Conservation (phyloP, 2,888 invertebrate species). For the Drosophila pegasa region DNA sequence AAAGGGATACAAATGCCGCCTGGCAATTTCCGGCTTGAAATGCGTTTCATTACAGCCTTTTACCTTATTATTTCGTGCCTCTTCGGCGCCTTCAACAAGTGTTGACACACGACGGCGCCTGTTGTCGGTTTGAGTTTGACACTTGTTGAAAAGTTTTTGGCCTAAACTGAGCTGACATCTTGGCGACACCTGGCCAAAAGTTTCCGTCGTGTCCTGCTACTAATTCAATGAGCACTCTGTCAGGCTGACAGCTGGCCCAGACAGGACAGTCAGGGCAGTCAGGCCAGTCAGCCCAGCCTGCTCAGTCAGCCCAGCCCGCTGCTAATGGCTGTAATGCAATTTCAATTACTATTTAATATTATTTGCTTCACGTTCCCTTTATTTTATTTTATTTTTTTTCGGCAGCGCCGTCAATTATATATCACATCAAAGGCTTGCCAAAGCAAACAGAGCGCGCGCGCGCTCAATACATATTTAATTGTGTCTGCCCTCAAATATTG, state of each 20-base stretch:
- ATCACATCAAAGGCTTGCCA: slow-evolving; percentile 46
- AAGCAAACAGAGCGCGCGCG: slow-evolving; percentile 25
- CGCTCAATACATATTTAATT: slow-evolving; percentile 61
- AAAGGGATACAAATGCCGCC: slow-evolving; percentile 68
- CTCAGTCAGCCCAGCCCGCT: slow-evolving; percentile 24
- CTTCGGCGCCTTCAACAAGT: slow-evolving; percentile 39
- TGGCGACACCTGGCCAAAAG: slow-evolving; percentile 19
- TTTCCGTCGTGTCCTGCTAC: slow-evolving; percentile 15
- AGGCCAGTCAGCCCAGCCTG: slow-evolving; percentile 5
- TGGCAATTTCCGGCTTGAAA: slow-evolving; percentile 72
- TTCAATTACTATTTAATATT: slow-evolving; percentile 67
- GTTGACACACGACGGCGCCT: slow-evolving; percentile 14
- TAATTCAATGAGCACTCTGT: slow-evolving; percentile 65
- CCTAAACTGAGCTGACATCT: slow-evolving; percentile 48
- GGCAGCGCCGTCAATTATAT: slow-evolving; percentile 37
- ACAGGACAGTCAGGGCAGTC: no score
- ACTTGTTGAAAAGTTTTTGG: slow-evolving; percentile 51
- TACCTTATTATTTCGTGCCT: slow-evolving; percentile 47
- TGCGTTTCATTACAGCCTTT: slow-evolving; percentile 38
- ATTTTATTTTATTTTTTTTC: not conserved
- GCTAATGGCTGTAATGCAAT: slow-evolving; percentile 72
- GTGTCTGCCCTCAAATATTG: slow-evolving; percentile 54
- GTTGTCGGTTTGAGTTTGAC: slow-evolving; percentile 42
- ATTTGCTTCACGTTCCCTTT: slow-evolving; percentile 42
- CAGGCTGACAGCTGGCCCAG: slow-evolving; percentile 26